Percentiles rank a stretch among this genome's conserved stretches.
Evolutionary conservation across 2,888 invertebrate species (phyloP).

Genomic region (Diarsia dahlii): DNA sequence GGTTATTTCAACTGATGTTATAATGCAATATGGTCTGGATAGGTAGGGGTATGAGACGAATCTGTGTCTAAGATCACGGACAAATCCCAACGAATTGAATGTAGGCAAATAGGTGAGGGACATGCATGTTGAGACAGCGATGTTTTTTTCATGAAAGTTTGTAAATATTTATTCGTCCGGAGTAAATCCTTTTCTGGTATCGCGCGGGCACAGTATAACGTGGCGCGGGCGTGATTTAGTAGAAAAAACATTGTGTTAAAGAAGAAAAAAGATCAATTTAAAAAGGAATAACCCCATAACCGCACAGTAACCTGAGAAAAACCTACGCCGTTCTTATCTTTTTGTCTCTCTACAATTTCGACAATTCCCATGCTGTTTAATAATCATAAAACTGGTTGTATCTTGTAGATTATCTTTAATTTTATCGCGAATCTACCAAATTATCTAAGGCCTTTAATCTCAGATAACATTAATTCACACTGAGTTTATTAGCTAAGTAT

Average conservation of each 20-base stretch:
- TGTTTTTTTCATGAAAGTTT: background rate
- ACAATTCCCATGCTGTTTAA: conserved; percentile 24
- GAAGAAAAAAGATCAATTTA: background rate
- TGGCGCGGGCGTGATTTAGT: no score
- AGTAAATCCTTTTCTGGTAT: no score
- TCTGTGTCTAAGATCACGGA: conserved; percentile 84
- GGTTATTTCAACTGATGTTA: conserved; percentile 23
- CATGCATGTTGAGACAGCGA: conserved; percentile 62
- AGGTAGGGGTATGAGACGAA: conserved; percentile 64
- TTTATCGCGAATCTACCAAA: conserved; percentile 30
- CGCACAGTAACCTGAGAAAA: background rate
- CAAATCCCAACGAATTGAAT: conserved; percentile 77
- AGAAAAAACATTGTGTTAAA: background rate
- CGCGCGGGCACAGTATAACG: no score
- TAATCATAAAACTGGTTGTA: conserved; percentile 12
- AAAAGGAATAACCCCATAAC: background rate
- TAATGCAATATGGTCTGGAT: conserved; percentile 46
- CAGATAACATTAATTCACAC: conserved; percentile 39
- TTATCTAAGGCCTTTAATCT: conserved; percentile 37
- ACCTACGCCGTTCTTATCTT: background rate
- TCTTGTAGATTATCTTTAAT: conserved; percentile 39
- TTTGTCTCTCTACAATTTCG: background rate
- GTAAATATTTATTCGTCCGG: no score
- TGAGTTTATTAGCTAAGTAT: conserved; percentile 12
- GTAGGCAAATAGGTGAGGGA: conserved; percentile 82